Evolutionary conservation across 2,797 vertebrate genomes (phyloP).

Genomic region (Malurus splendens): DNA sequence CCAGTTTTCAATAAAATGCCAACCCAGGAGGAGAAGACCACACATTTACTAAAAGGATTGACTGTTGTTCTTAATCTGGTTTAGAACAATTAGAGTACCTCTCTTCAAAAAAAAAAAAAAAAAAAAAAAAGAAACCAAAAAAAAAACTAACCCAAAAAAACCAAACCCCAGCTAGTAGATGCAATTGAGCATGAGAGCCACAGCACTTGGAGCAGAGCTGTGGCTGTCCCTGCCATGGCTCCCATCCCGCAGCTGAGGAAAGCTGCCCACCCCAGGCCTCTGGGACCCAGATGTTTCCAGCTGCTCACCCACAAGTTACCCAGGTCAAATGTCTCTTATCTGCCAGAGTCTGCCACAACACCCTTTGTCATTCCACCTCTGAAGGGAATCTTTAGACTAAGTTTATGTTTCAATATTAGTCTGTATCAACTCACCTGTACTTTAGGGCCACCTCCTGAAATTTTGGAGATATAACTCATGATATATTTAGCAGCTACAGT

Average conservation of each 20-base stretch:
- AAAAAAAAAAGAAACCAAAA: neutral
- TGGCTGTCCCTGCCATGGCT: neutral
- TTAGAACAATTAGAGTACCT: neutral
- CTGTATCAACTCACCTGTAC: conserved; percentile 84
- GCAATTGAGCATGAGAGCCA: neutral
- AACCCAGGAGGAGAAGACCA: neutral
- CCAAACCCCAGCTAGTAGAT: neutral
- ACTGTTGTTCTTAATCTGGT: neutral
- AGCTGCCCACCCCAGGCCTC: neutral
- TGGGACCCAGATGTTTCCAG: neutral
- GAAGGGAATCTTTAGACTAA: neutral
- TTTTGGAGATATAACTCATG: conserved; percentile 93
- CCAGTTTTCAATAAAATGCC: neutral
- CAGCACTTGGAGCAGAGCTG: neutral
- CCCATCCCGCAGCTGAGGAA: neutral
- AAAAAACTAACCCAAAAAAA: neutral
- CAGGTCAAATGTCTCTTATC: neutral
- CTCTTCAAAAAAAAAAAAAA: neutral
- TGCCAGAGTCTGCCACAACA: neutral
- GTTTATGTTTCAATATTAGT: neutral
- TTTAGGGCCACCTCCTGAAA: conserved; percentile 91
- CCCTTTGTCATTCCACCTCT: neutral
- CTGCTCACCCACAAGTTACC: neutral
- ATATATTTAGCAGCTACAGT: conserved; percentile 98
- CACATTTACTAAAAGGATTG: neutral